phyloP scores from a whole-genome alignment of 2,888 invertebrate genomes.

The Cephus pulcher region DNA sequence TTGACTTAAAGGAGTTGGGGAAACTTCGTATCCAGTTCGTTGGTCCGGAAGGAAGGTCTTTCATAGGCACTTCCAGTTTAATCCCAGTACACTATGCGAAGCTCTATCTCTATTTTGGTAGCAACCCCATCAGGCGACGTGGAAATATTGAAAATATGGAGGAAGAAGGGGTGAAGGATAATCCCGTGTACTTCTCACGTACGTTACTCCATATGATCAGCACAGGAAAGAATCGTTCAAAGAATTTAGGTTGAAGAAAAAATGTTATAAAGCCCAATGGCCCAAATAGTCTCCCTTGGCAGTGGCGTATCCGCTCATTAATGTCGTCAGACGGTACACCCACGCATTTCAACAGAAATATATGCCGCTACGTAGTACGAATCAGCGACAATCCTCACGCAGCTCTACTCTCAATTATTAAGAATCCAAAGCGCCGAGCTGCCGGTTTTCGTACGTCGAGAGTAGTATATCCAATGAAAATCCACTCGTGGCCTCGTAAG shows the following conservation, averaged over 20 bases:
- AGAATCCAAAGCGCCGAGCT: background rate
- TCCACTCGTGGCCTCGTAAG: background rate
- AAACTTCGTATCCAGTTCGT: background rate
- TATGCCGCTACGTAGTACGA: background rate
- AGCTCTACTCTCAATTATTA: background rate
- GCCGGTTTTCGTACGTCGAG: background rate
- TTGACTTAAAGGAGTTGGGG: background rate
- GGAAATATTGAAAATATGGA: background rate
- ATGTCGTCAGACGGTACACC: background rate
- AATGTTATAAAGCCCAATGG: background rate
- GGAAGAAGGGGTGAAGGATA: background rate
- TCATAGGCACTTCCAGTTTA: background rate
- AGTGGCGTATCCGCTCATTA: background rate
- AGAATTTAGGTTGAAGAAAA: background rate
- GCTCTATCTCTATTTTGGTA: background rate
- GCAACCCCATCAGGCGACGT: background rate
- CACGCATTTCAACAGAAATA: background rate
- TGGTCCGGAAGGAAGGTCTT: background rate
- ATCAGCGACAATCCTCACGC: background rate
- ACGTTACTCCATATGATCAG: background rate
- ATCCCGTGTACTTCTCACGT: background rate
- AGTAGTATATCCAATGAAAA: background rate
- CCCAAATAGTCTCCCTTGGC: background rate
- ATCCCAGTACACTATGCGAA: background rate
- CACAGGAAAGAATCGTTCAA: background rate